These are phyloP conservation scores for Phyllostomus hastatus DNA, from an alignment of 2,113 vertebrate genomes.

Conservation along the genomic window DNA sequence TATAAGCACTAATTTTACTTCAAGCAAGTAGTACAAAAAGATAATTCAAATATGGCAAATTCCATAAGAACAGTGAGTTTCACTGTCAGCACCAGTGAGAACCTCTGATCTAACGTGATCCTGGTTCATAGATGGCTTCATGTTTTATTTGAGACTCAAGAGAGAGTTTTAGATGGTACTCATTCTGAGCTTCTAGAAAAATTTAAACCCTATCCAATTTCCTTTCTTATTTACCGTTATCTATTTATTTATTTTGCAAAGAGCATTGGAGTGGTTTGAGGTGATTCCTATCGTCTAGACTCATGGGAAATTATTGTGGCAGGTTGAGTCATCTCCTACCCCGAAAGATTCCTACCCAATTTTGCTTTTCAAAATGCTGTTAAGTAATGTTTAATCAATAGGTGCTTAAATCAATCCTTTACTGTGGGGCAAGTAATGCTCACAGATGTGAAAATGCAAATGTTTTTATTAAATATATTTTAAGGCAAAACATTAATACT, in stretches of 20 bases:
- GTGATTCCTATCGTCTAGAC: neutral
- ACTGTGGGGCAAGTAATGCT: neutral
- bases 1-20: conserved; percentile 2
- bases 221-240: neutral
- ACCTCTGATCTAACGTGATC: neutral
- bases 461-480: neutral
- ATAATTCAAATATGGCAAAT: neutral
- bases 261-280: neutral
- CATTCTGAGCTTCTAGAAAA: neutral
- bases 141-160: neutral
- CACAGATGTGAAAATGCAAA: neutral
- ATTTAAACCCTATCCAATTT: neutral
- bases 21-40: neutral
- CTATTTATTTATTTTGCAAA: neutral
- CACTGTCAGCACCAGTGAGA: neutral
- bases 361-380: neutral
- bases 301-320: neutral
- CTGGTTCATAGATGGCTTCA: neutral
- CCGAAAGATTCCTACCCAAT: neutral
- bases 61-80: neutral
- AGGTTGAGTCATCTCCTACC: neutral
- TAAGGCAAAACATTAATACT: neutral
- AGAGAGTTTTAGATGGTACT: neutral
- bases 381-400: neutral
- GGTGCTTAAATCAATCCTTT: neutral